phyloP scores from a whole-genome alignment of 1,140 invertebrate species.

The Drosophila cardini region DNA sequence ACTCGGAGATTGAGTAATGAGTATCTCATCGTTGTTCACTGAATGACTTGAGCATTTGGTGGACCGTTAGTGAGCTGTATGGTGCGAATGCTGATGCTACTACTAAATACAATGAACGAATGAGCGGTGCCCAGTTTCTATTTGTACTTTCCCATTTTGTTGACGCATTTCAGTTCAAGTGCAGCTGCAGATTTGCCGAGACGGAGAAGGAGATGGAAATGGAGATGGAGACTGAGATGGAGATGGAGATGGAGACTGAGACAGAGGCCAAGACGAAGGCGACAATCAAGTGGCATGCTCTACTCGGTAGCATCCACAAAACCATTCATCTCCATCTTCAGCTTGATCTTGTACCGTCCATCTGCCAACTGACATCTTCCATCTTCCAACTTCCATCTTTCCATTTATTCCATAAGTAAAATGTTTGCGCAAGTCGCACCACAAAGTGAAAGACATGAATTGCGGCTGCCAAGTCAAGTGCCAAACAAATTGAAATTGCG shows the following conservation, averaged over 20 bases:
- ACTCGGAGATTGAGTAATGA: neutral
- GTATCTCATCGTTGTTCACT: too few relatives aligned
- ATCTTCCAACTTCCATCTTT: constrained; percentile 15
- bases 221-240: too few relatives aligned
- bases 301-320: constrained; percentile 5
- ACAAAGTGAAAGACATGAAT: constrained; percentile 69
- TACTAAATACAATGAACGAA: neutral
- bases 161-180: constrained; percentile 82
- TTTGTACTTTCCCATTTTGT: constrained; percentile 80
- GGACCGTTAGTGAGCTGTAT: neutral
- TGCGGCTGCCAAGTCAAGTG: constrained; percentile 44
- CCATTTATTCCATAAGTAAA: constrained; percentile 58
- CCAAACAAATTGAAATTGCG: constrained; percentile 80
- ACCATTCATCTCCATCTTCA: constrained; percentile 19
- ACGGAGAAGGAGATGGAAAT: neutral
- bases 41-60: neutral
- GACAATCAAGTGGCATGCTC: constrained; percentile 55
- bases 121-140: constrained; percentile 61
- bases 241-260: too few relatives aligned
- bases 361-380: neutral
- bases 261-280: too few relatives aligned
- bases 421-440: constrained; percentile 75
- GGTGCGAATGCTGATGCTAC: neutral
- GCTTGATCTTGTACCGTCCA: neutral
- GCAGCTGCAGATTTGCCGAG: constrained; percentile 60